These are phyloP conservation scores for Nothocercus julius DNA, from an alignment of 2,113 vertebrate species.

Conservation along the genomic window DNA sequence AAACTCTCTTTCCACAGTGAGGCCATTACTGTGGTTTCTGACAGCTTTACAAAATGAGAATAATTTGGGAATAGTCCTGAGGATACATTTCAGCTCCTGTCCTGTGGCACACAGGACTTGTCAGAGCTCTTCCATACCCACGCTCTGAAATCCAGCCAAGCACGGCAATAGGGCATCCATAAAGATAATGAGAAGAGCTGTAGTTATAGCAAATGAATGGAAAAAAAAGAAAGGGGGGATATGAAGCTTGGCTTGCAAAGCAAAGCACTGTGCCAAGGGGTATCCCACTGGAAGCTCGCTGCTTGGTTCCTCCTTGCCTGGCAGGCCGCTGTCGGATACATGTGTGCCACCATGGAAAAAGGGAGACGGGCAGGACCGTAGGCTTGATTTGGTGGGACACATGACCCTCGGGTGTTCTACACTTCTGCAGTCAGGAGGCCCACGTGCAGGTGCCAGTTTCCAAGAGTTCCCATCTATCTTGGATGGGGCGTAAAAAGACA, in stretches of 20 bases:
- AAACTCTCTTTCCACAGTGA: neutral
- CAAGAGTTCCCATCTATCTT: neutral
- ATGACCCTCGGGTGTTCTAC: neutral
- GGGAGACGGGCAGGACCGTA: neutral
- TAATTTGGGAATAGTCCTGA: neutral
- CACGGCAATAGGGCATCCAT: neutral
- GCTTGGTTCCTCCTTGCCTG: neutral
- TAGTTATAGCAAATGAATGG: neutral
- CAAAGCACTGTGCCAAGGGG: neutral
- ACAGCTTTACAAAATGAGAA: neutral
- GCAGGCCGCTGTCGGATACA: neutral
- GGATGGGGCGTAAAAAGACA: neutral
- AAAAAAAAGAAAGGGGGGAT: neutral
- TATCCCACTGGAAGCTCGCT: neutral
- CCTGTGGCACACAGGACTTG: neutral
- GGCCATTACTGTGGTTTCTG: neutral
- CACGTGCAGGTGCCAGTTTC: neutral
- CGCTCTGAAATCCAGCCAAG: neutral
- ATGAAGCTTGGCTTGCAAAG: neutral
- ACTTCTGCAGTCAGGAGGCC: neutral
- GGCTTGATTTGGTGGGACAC: neutral
- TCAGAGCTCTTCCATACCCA: neutral
- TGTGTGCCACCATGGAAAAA: fast-evolving
- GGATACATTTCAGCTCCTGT: neutral
- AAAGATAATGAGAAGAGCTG: neutral